phyloP scores from a whole-genome alignment of 1,140 invertebrate genomes.

The Bradynema listronoti region DNA sequence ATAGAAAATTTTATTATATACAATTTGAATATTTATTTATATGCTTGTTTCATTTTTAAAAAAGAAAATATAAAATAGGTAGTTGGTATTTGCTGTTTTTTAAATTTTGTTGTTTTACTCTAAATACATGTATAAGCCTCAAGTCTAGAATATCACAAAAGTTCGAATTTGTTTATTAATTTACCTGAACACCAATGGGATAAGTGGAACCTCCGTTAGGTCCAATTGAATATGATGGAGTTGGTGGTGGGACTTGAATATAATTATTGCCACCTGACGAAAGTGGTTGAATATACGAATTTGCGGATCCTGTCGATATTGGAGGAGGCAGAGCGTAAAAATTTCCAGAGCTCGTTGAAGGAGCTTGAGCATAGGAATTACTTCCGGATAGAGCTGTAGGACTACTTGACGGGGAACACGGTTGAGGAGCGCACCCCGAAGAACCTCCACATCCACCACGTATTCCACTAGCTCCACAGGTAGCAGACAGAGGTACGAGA shows the following conservation, averaged over 20 bases:
- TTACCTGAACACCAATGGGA: too few species aligned
- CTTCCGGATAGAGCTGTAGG: background rate
- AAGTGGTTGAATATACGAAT: background rate
- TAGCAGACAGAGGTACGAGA: background rate
- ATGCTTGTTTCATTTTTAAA: background rate
- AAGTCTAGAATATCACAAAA: too few species aligned
- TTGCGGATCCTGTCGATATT: background rate
- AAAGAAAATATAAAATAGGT: background rate
- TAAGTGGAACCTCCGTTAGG: too few species aligned
- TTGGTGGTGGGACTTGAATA: background rate
- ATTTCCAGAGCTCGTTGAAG: background rate
- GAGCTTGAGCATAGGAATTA: background rate
- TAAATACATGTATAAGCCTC: too few species aligned
- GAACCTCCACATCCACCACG: background rate
- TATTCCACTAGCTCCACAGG: background rate
- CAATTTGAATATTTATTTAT: background rate
- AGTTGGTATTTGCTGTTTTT: background rate
- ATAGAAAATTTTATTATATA: too few species aligned
- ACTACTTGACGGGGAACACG: background rate
- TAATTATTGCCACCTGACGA: constrained; percentile 4
- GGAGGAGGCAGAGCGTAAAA: background rate
- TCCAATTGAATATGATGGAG: too few species aligned
- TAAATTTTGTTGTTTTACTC: constrained; percentile 1
- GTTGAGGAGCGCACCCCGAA: background rate
- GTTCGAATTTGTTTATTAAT: too few species aligned